These are phyloP conservation scores for Drosophila kuntzei DNA, from an alignment of 2,888 invertebrate genomes.

Conservation along the genomic window DNA sequence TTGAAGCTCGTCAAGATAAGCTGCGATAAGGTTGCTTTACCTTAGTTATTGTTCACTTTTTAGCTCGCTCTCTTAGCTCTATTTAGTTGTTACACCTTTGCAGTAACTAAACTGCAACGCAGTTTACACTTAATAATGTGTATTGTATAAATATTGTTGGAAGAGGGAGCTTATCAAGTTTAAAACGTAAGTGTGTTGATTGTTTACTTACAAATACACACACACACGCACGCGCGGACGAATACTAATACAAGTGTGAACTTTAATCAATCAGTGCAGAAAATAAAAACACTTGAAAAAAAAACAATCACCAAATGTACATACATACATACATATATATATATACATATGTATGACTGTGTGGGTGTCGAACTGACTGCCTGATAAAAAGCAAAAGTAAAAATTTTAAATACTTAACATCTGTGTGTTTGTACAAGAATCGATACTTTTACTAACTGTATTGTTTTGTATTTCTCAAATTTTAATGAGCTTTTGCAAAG, in stretches of 20 bases:
- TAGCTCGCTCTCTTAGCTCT: neutral
- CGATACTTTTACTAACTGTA: slow-evolving; percentile 7
- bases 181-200: slow-evolving; percentile 12
- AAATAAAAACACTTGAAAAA: slow-evolving; percentile 41
- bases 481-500: slow-evolving; percentile 9
- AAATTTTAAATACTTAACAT: slow-evolving; percentile 13
- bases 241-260: slow-evolving; percentile 8
- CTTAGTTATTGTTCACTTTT: neutral
- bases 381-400: slow-evolving; percentile 26
- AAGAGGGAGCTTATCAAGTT: slow-evolving; percentile 20
- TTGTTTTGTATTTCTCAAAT: neutral
- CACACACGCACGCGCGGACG: neutral
- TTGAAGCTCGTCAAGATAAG: slow-evolving; percentile 42
- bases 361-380: slow-evolving; percentile 1
- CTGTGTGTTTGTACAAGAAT: slow-evolving; percentile 3
- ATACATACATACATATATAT: too few species aligned
- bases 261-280: slow-evolving; percentile 43
- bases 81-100: slow-evolving; percentile 23
- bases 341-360: neutral
- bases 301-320: slow-evolving; percentile 41
- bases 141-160: slow-evolving; percentile 1
- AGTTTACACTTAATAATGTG: slow-evolving; percentile 20
- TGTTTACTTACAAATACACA: slow-evolving; percentile 15
- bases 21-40: slow-evolving; percentile 37
- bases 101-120: slow-evolving; percentile 43